Base-by-base conservation (phyloP, 2,113 vertebrate species). In the Brachyhypopomus occidentalis region DNA sequence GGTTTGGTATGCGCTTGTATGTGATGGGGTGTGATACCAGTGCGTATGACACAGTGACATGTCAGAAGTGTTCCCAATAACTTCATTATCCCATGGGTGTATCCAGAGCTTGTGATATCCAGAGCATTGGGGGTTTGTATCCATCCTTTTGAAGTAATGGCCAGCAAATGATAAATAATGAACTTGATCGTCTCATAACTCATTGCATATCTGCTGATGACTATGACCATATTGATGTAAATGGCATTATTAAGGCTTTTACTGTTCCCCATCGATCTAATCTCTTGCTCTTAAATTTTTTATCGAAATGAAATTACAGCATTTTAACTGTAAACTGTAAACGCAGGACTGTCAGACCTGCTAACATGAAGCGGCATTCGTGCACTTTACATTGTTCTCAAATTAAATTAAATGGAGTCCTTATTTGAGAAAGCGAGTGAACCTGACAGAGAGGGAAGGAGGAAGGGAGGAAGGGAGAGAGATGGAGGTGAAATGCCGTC, bases 21-120 rank as follows among this genome's bases (percentile, higher is more conserved):
- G 36, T 27, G 20, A 69, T n/a, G 48, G 17, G 22, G 38, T 20
- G 66, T 70, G n/a, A 64, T 80, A 77, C 34, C 66, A 72, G 82
- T 80, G 64, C 79, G 30, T 14, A 75, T 25, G 64, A 83, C 41
- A 59, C 20, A 20, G 30, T 69, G 64, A 69, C 30, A 69, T 19
- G 6, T 17, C 64, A 67, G 45, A 30, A 41, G 19, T 27, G 0
- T 66, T 23, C 66, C 27, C 62, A 55, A 56, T 67, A 56, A 55
- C 72, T n/a, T 55, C 63, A 36, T 36, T 20, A 69, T 69, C 62
- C 52, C 34, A 55, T 14, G 62, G 12, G 17, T 8, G 75, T 5
- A 66, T 12, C 6, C 63, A 45, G 6, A 45, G 41, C 41, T 45
- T 8, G 6, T 8, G 6, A 45, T 45, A 45, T 45, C 41, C 41